Percentiles rank a stretch among this genome's conserved stretches.
Conservation (phyloP, 37 sponge, comb jelly and placozoan species). For the Sycon ciliatum region DNA sequence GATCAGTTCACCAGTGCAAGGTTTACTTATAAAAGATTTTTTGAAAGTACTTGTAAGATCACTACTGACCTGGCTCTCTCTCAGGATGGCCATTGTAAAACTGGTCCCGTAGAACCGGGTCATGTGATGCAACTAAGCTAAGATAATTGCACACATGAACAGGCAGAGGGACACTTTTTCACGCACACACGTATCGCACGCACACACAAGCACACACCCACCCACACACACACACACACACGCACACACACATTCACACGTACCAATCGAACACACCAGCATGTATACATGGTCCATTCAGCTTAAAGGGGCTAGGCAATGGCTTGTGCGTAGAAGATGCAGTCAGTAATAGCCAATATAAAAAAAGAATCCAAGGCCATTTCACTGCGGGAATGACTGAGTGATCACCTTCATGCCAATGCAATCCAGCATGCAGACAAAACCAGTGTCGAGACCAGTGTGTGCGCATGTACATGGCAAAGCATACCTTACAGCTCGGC, state of each 20-base stretch:
- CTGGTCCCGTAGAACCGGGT: not conserved
- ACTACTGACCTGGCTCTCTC: constrained; percentile 3
- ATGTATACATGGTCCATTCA: constrained; percentile 1
- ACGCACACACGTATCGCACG: not conserved
- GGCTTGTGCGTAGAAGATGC: no score
- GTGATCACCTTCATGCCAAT: no score
- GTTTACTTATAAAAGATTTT: no score
- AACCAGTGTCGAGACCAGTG: no score
- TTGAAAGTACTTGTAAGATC: no score
- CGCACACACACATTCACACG: not conserved
- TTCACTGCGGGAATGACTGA: no score
- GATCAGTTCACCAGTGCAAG: no score
- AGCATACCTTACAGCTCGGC: constrained; percentile 25
- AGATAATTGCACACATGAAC: not conserved
- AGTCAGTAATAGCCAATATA: no score
- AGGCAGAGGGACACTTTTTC: not conserved
- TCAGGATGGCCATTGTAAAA: not conserved
- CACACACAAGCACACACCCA: no score
- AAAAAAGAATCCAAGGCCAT: no score
- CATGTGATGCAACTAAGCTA: not conserved
- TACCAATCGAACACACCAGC: constrained; percentile 51
- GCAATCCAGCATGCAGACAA: no score
- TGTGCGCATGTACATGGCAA: not conserved
- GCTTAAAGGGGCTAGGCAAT: not conserved
- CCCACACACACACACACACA: no score